Evolutionary conservation across 2,888 invertebrate genomes (phyloP).

Genomic region (Noctua janthina): DNA sequence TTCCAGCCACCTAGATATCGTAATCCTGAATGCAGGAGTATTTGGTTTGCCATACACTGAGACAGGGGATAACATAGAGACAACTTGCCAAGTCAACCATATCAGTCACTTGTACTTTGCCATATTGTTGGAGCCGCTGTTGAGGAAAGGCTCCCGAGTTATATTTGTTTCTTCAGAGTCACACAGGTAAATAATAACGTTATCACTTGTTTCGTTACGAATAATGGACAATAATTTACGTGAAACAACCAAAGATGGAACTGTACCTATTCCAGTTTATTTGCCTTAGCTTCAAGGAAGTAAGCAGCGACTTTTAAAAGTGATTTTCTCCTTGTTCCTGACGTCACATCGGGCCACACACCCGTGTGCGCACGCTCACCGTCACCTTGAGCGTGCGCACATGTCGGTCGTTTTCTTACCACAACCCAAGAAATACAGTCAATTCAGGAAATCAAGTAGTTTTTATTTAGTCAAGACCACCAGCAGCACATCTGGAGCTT

Average conservation of each 20-base stretch:
- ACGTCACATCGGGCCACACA: too few species aligned
- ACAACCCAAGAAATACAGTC: too few species aligned
- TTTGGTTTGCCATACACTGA: conserved; percentile 93
- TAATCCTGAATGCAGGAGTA: conserved; percentile 96
- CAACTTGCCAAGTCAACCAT: conserved; percentile 96
- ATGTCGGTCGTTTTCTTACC: too few species aligned
- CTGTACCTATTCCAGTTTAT: neutral
- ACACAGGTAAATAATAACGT: conserved; percentile 91
- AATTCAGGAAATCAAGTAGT: too few species aligned
- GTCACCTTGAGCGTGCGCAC: too few species aligned
- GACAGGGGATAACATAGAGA: conserved; percentile 94
- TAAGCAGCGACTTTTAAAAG: too few species aligned
- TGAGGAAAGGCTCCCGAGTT: conserved; percentile 93
- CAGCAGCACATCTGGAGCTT: too few species aligned
- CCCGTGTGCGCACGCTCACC: too few species aligned
- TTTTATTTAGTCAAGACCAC: too few species aligned
- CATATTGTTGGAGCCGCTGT: conserved; percentile 92
- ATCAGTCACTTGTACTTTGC: conserved; percentile 95
- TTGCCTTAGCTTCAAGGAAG: neutral
- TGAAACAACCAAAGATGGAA: neutral
- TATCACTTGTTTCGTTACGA: neutral
- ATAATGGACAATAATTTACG: neutral
- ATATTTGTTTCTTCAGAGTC: conserved; percentile 97
- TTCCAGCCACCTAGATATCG: conserved; percentile 92
- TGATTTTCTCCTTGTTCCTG: too few species aligned